Evolutionary conservation across 2,113 vertebrate genomes (phyloP).

Genomic region (Myiopsitta monachus): DNA sequence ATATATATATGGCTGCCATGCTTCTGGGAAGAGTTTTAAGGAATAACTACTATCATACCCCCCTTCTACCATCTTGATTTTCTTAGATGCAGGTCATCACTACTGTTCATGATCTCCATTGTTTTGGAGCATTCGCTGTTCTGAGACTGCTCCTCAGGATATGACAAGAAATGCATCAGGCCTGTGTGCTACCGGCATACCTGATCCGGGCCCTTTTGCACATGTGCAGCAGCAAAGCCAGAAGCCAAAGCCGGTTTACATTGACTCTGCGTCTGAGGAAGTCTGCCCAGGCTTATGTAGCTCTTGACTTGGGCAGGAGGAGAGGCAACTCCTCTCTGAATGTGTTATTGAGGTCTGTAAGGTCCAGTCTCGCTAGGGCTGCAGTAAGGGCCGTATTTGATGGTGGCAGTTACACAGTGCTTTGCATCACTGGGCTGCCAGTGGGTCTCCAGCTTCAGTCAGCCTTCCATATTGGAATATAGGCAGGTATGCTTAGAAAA

Average conservation of each 20-base stretch:
- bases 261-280: fast-evolving
- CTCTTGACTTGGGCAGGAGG: not conserved
- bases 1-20: not conserved
- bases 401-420: fast-evolving
- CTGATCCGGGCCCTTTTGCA: not conserved
- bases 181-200: fast-evolving
- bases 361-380: not conserved
- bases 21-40: not conserved
- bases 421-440: fast-evolving
- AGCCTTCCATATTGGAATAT: not conserved
- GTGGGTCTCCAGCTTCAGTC: not conserved
- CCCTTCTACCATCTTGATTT: not conserved
- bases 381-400: not conserved
- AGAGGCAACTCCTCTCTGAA: not conserved
- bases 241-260: not conserved
- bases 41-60: fast-evolving
- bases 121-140: not conserved
- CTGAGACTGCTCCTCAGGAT: not conserved
- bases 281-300: fast-evolving
- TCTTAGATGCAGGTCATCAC: not conserved
- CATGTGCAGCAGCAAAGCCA: not conserved
- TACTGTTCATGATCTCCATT: not conserved
- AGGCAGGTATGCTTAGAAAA: not conserved
- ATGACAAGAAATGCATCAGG: not conserved
- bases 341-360: not conserved